Percentiles rank a stretch among this genome's conserved stretches.
These are phyloP conservation scores for Machimus rusticus DNA, from an alignment of 2,888 invertebrate species.

Conservation along the genomic window DNA sequence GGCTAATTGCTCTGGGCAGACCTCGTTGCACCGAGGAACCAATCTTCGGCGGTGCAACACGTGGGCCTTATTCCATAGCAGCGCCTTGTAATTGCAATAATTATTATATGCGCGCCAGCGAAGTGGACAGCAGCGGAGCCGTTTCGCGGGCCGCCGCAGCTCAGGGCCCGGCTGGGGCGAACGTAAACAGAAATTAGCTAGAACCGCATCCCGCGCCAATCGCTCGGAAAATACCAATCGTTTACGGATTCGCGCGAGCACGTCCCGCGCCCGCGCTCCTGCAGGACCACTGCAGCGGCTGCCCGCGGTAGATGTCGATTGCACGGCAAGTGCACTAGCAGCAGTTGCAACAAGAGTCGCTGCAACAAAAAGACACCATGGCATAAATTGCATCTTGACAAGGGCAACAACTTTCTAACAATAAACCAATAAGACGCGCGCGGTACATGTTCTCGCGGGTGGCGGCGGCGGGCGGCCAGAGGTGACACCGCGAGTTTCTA, in stretches of 20 bases:
- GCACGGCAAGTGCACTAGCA: not conserved
- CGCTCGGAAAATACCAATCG: constrained; percentile 4
- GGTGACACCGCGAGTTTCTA: constrained; percentile 32
- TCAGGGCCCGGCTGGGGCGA: not conserved
- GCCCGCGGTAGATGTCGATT: not conserved
- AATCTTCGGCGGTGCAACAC: constrained; percentile 31
- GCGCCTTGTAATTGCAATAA: constrained; percentile 33
- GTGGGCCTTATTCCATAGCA: constrained; percentile 34
- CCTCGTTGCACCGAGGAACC: constrained; percentile 31
- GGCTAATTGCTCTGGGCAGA: constrained; percentile 29
- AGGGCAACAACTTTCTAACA: constrained; percentile 45
- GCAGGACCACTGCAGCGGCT: not conserved
- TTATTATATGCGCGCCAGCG: constrained; percentile 35
- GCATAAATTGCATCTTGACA: constrained; percentile 43
- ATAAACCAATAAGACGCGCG: constrained; percentile 34
- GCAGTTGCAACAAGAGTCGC: constrained; percentile 10
- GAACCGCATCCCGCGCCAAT: constrained; percentile 23
- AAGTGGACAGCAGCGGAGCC: not conserved
- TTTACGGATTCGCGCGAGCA: not conserved
- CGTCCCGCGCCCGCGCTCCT: not conserved
- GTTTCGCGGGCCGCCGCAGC: not conserved
- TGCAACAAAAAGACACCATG: constrained; percentile 35
- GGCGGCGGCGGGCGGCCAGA: not conserved
- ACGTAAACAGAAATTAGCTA: constrained; percentile 24
- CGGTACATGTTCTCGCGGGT: not conserved